Base-by-base conservation (phyloP, 2,888 invertebrate genomes). In the Abrostola tripartita region DNA sequence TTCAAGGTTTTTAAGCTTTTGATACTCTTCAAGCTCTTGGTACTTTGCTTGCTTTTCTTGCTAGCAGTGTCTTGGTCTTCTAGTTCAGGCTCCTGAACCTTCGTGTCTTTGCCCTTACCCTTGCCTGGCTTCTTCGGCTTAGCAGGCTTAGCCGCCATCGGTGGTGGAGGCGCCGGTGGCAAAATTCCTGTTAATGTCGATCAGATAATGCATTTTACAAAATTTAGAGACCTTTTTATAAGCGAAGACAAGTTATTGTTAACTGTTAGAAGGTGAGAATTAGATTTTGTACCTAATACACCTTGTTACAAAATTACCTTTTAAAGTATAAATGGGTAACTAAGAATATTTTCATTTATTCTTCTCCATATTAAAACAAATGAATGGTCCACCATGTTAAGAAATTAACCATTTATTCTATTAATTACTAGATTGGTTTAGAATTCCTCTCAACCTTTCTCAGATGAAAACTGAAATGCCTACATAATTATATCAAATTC, bases 111-210 rank as follows among this genome's bases (percentile, higher is more conserved):
- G 24, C 24, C 49, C 56, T 62, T 53, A 40, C 49, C 52, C 73
- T 83, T 84, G 10, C 74, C 82, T 60, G 86, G 88, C 54, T 88
- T 90, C 24, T 0, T 85, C 86, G 57, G 89, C 89, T 71, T 87
- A 5, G 0, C 40, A 86, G 73, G 88, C 86, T 79, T 92, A 87
- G 82, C 76, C 14, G 90, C 83, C 0, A 89, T 83, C 0, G 92
- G 90, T 0, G 91, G 88, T 0, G 90, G 90, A 0, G 92, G 92
- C 0, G 92, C 90, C 0, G 95, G 95, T 2, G 93, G 91, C 52
- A 92, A 74, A 5, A 94, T 81, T 67, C 90, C 93, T 93, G 54
- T n/a, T 11, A 68, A 63, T 37, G 11, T 35, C 41, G 37, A 50
- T 12, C 36, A 41, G n/a, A n/a, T n/a, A n/a, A n/a, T n/a, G 37